Evolutionary conservation across 2,113 vertebrate genomes (phyloP), one percentile per base, ranked within the genome.

Genomic region (Nannobrachium achirus): DNA sequence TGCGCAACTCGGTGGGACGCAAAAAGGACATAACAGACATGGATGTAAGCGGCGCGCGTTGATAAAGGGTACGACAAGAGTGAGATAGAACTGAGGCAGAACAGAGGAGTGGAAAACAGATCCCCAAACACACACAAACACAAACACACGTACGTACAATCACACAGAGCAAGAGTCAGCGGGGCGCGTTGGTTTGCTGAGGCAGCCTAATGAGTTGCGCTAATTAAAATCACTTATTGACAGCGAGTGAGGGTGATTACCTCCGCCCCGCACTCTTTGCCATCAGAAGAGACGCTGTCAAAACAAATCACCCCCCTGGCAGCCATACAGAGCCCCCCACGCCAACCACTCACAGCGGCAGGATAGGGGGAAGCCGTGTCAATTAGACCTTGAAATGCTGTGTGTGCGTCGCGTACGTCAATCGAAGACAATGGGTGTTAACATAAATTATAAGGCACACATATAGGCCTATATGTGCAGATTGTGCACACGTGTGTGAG

Each of bases 221-320:
- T 90, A 92, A 93, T 93, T 93, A 91, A 92, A 93, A 92, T 84
- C 87, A 84, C 88, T 86, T 88, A 92, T 88, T 89, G 90, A 92
- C 91, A 92, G 86, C 87, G 58, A 86, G 76, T 66, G 79, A 85
- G 84, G 81, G 82, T 84, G 84, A 90, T 89, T 88, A 88, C 87
- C 88, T 86, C 88, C 83, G 83, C 76, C 86, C 79, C 69, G 79
- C 60, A 77, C 78, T 78, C 78, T 78, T 44, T 73, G 77, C 80
- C 83, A 77, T 88, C 88, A 85, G 89, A 89, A 83, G 80, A 91
- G 73, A 86, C 76, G 87, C 86, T 85, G 90, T 90, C 89, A 87
- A 87, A 89, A 90, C 87, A 89, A 88, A 87, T 83, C 84, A 87
- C 75, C 82, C 69, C 71, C 79, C 61, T 33, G 50, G 83, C 82